Base-by-base conservation (phyloP, 2,797 vertebrate species). In the Enteromius unitaeniatus region DNA sequence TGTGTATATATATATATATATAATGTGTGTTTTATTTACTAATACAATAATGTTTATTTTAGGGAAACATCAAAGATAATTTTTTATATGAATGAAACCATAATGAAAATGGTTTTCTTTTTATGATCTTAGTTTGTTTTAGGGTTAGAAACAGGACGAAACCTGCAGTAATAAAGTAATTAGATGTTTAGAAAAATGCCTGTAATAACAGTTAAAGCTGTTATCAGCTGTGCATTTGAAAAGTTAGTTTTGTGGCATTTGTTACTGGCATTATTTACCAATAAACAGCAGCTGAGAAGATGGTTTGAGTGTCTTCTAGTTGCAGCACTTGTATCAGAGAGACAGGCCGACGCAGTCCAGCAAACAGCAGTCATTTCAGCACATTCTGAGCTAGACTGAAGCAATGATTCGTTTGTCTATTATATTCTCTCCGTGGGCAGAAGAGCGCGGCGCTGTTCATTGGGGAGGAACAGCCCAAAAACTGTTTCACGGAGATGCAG, bases 401-500 rank as follows among this genome's bases (percentile, higher is more conserved):
- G 78, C 58, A 82, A 49, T 89, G 78, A 86, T 83, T 68, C 75
- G 68, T 90, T 88, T 83, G 83, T 87, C 88, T 70, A 40, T 79
- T 73, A 40, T 79, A 40, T 81, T 76, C 73, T 31, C 80, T 83
- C 60, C 60, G 81, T 34, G 79, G 91, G 92, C 94, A 99, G 97
- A 98, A 97, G 92, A 96, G 93, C 86, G 89, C 95, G 1, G 92
- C 96, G 77, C 93, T 97, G 95, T 96, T 95, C 91, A 95, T 98
- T 88, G 97, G 96, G 89, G 97, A 99, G 93, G 97, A 99, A 88
- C 98, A 99, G 91, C 94, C 95, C 88, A 97, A 95, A 92, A 99
- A 99, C 92, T 96, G 95, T 84, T 99, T 98, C 90, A 99, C 97
- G 26, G 97, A 99, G 84, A 95, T 99, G 88, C 96, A 97, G 91